Evolutionary conservation across 2,888 invertebrate genomes (phyloP), one percentile per base, ranked within the genome.

Genomic region (Rhopalosiphum nymphaeae): DNA sequence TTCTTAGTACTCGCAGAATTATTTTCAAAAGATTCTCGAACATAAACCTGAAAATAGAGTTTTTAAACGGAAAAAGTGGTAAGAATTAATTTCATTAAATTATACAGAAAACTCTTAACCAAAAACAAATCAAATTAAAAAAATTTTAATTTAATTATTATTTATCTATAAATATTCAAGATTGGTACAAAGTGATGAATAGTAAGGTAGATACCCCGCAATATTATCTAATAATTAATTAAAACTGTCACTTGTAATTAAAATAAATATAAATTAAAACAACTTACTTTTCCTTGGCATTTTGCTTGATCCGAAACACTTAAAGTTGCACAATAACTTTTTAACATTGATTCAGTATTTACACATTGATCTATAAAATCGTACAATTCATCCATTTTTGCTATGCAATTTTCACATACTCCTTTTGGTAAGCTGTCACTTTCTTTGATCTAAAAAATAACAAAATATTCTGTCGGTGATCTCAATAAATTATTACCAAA

Each of bases 371-470:
- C 97, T 93, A 97, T 96, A 95, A 97, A 97, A 88, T 97, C 97
- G 94, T 96, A 96, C 95, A 97, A 97, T 84, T 96, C 96, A 95
- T 97, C 97, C 94, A 97, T 95, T 95, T 97, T 97, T 95, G 96
- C 96, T 84, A 97, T 96, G 95, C 97, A 97, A 94, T 97, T 96
- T 26, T 96, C 96, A 95, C 97, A 97, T 29, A 97, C 96, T 46
- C 97, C 97, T 96, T 97, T 97, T 88, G 97, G 97, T 95, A 97
- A 96, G 57, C 97, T 97, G 96, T 97, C 97, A 95, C 97, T 97
- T 95, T 97, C 97, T 95, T 97, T 96, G 29, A 97, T 96, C 97
- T 97, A 95, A 25, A 90, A 67, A 90, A n/a, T 36, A 36, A 67
- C 5, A 5, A 67, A n/a, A 67, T 7, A 78, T 78, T 78, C 36